Evolutionary conservation across 2,888 invertebrate genomes (phyloP).

Genomic region (Icerya purchasi): DNA sequence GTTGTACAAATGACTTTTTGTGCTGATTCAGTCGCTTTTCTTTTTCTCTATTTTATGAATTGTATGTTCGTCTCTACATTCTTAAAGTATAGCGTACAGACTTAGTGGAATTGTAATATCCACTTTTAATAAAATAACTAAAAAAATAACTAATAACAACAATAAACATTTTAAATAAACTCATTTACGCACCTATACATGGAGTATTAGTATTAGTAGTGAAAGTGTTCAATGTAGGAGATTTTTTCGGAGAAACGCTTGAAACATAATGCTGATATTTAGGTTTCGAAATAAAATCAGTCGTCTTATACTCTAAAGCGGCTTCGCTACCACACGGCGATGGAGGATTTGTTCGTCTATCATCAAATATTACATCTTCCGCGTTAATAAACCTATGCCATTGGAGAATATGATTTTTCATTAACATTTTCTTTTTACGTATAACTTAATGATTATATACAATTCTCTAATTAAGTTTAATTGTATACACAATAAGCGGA

Average conservation of each 20-base stretch:
- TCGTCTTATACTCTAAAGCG: conserved; percentile 8
- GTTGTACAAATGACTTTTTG: too few species aligned
- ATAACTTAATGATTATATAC: neutral
- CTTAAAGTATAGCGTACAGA: too few species aligned
- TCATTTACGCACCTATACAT: conserved; percentile 19
- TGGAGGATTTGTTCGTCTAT: conserved; percentile 13
- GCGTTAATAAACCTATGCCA: conserved; percentile 2
- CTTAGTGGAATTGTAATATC: too few species aligned
- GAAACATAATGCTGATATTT: conserved; percentile 2
- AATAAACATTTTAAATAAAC: too few species aligned
- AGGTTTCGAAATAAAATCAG: neutral
- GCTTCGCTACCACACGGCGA: conserved; percentile 16
- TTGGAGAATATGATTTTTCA: too few species aligned
- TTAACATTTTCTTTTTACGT: neutral
- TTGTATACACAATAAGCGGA: too few species aligned
- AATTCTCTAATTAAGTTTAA: too few species aligned
- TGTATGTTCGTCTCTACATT: too few species aligned
- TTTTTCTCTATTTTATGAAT: too few species aligned
- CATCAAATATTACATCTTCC: conserved; percentile 10
- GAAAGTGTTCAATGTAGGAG: conserved; percentile 10
- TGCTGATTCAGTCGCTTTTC: too few species aligned
- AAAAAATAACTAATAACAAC: too few species aligned
- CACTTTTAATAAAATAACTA: too few species aligned
- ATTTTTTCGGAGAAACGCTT: conserved; percentile 7
- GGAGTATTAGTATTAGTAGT: conserved; percentile 18